These are phyloP conservation scores for Hydrozoanthus gracilis DNA, from an alignment of 92 coral and sea anemone species.

Conservation along the genomic window DNA sequence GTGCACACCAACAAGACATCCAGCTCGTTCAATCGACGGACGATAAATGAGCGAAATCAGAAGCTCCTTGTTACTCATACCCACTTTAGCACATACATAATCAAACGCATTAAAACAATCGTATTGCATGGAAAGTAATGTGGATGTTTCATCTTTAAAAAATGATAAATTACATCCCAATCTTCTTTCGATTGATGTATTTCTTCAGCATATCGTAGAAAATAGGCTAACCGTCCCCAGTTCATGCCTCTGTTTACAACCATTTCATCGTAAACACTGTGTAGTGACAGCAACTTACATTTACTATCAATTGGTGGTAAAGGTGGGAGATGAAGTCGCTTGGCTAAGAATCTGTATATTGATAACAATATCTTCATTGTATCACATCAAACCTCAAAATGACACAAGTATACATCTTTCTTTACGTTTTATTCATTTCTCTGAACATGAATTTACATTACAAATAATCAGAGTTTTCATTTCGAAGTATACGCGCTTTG, in stretches of 20 bases:
- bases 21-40: background rate
- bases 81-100: too few relatives aligned
- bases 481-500: background rate
- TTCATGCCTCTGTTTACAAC: background rate
- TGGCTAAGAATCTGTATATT: too few relatives aligned
- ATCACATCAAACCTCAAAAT: too few relatives aligned
- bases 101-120: too few relatives aligned
- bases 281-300: background rate
- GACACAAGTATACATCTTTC: too few relatives aligned
- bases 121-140: background rate
- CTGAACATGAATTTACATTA: background rate
- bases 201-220: background rate
- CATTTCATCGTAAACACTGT: background rate
- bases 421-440: too few relatives aligned
- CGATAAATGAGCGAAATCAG: too few relatives aligned
- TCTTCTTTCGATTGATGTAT: background rate
- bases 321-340: too few relatives aligned
- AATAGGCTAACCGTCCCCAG: background rate
- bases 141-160: background rate
- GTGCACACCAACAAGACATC: background rate
- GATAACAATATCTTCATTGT: too few relatives aligned
- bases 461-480: background rate
- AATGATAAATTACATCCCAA: background rate
- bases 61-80: too few relatives aligned
- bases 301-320: too few relatives aligned